A percentile compares a stretch with the other conserved stretches of the same genome.
These are phyloP conservation scores for Holothuria scabra DNA, from an alignment of 53 echinoderm and acorn worm genomes.

Conservation along the genomic window DNA sequence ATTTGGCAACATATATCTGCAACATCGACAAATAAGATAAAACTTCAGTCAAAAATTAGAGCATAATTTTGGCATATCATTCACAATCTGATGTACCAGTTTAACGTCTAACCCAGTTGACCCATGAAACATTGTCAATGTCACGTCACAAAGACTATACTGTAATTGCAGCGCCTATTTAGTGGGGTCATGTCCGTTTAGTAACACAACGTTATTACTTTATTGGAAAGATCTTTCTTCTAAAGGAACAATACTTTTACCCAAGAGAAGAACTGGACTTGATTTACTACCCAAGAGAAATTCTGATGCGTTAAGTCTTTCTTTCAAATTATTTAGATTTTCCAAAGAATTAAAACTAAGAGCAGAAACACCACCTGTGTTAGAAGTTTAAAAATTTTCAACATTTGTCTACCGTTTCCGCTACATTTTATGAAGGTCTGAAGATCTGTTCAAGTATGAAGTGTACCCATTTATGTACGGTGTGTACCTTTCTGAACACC, in stretches of 20 bases:
- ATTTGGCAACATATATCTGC: background rate
- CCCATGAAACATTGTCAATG: conserved; percentile 1
- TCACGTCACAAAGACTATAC: conserved; percentile 1
- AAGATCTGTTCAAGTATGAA: too few species aligned
- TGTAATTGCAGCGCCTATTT: background rate
- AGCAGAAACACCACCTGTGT: too few species aligned
- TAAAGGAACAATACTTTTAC: too few species aligned
- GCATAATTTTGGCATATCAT: background rate
- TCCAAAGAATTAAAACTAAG: background rate
- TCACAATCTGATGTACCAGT: background rate
- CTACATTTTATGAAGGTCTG: too few species aligned
- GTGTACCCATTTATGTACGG: too few species aligned
- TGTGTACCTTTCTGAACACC: too few species aligned
- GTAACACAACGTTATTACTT: background rate
- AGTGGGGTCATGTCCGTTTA: background rate
- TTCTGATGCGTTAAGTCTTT: background rate
- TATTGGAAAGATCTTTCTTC: too few species aligned
- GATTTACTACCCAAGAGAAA: too few species aligned
- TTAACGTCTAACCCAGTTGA: background rate
- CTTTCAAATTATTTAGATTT: background rate
- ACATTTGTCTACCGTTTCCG: too few species aligned
- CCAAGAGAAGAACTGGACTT: background rate
- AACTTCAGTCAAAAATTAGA: conserved; percentile 1
- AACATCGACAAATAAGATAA: background rate
- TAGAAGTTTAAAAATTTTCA: too few species aligned